Conservation (phyloP, 2,797 vertebrate genomes). For the Trachops cirrhosus region DNA sequence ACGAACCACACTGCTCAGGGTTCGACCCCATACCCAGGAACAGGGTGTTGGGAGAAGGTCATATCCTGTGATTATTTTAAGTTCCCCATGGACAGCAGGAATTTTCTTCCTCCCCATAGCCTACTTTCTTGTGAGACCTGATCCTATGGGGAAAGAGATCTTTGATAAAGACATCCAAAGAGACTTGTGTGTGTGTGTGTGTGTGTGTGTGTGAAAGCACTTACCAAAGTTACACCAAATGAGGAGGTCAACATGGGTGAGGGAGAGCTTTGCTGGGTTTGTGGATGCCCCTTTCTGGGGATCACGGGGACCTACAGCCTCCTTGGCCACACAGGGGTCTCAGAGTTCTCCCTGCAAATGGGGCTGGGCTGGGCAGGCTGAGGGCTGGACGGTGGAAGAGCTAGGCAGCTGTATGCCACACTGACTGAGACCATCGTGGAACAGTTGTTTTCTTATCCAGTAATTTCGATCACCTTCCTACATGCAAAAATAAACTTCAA, state of each 20-base stretch:
- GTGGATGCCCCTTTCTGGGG: neutral
- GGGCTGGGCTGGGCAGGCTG: too few relatives aligned
- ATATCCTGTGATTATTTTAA: neutral
- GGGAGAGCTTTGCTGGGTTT: neutral
- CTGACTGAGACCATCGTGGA: neutral
- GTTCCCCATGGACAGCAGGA: neutral
- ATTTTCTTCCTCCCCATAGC: too few relatives aligned
- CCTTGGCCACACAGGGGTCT: neutral
- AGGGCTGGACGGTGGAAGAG: neutral
- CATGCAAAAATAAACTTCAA: neutral
- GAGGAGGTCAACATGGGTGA: neutral
- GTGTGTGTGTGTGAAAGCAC: neutral
- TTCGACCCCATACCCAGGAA: neutral
- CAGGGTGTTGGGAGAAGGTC: neutral
- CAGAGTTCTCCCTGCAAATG: neutral
- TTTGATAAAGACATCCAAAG: neutral
- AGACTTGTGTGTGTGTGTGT: neutral
- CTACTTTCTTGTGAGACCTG: neutral
- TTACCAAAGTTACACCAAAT: neutral
- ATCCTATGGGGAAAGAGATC: neutral
- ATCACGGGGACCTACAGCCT: neutral
- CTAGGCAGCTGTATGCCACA: accelerated
- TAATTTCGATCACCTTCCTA: neutral
- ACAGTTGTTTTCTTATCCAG: neutral
- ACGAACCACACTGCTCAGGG: neutral